Evolutionary conservation across 2,113 vertebrate genomes (phyloP).

Genomic region (Chroicocephalus ridibundus): DNA sequence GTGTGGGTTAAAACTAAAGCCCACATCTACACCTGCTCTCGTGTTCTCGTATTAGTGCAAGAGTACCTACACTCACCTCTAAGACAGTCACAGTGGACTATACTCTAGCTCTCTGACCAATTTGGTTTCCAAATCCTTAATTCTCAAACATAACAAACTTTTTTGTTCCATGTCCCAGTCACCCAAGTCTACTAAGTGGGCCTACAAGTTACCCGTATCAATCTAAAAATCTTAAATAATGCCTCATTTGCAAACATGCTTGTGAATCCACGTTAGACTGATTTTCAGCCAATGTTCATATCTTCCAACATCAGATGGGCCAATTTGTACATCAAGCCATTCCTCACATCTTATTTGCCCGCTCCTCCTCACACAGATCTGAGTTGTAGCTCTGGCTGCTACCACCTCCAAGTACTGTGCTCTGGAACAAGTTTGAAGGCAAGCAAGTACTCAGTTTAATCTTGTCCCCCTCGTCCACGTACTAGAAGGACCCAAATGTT

Average conservation of each 20-base stretch:
- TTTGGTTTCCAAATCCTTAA: neutral
- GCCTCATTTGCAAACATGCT: neutral
- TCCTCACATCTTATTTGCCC: neutral
- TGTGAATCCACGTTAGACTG: neutral
- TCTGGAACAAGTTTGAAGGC: neutral
- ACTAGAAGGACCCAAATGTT: neutral
- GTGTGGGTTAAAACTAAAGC: neutral
- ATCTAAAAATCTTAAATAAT: neutral
- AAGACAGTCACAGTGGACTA: neutral
- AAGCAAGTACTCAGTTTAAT: neutral
- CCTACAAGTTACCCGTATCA: neutral
- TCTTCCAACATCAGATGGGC: neutral
- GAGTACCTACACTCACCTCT: neutral
- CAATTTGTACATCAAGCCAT: neutral
- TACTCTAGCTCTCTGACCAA: neutral
- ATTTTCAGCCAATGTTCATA: neutral
- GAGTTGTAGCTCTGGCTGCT: neutral
- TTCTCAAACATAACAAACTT: neutral
- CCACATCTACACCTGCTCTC: neutral
- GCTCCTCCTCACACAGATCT: neutral
- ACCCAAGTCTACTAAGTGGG: neutral
- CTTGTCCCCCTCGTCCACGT: too few relatives aligned
- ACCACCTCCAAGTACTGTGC: neutral
- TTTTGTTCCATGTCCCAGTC: neutral
- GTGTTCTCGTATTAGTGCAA: neutral